These are phyloP conservation scores for Syngnathus acus DNA, from an alignment of 2,797 vertebrate genomes.

Conservation along the genomic window DNA sequence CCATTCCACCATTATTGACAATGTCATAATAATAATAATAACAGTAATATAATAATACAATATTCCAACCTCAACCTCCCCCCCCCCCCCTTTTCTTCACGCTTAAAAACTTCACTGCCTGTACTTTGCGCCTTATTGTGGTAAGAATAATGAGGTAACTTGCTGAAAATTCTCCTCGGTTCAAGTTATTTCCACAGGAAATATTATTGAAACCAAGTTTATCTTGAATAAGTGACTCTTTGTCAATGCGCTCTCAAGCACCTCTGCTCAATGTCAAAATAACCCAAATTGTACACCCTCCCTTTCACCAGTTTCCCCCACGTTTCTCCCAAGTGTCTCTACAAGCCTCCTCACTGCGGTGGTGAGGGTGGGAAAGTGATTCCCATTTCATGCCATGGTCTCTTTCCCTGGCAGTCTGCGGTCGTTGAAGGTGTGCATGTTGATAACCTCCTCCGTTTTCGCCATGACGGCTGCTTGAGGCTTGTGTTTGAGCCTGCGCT, in stretches of 20 bases:
- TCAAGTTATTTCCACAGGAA: constrained; percentile 99
- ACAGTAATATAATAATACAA: neutral
- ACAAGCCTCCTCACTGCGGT: constrained; percentile 34
- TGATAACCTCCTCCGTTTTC: constrained; percentile 99
- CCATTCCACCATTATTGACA: constrained; percentile 14
- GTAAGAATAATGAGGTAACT: constrained; percentile 92
- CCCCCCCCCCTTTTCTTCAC: neutral
- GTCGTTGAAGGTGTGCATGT: constrained; percentile 99
- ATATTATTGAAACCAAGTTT: constrained; percentile 82
- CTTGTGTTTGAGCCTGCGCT: constrained; percentile 96
- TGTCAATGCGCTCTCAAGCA: constrained; percentile 31
- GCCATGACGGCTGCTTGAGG: constrained; percentile 91
- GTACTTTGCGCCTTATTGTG: constrained; percentile 58
- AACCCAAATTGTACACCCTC: constrained; percentile 14
- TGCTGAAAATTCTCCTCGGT: constrained; percentile 88
- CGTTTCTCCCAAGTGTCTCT: constrained; percentile 38
- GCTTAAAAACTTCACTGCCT: constrained; percentile 37
- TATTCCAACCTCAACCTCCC: neutral
- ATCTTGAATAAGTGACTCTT: constrained; percentile 68
- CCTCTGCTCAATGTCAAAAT: constrained; percentile 23
- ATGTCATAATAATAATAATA: too few relatives aligned
- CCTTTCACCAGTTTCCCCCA: constrained; percentile 39
- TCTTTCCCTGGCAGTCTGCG: constrained; percentile 99
- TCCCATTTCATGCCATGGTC: constrained; percentile 88
- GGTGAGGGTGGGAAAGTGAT: constrained; percentile 39